phyloP scores from a whole-genome alignment of 2,797 vertebrate genomes.

The Falco peregrinus region DNA sequence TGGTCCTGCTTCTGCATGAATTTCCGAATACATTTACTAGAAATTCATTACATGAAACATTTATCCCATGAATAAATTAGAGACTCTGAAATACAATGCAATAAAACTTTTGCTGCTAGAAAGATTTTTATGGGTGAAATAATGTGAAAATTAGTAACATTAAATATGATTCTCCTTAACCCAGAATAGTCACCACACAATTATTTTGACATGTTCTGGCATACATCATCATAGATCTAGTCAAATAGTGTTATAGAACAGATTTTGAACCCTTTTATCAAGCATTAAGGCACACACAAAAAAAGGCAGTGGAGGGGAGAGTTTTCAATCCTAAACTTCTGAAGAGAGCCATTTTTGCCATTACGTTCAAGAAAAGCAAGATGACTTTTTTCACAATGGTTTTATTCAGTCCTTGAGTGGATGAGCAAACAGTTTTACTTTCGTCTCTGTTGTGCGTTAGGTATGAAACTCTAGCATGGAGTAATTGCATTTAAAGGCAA shows the following conservation, averaged over 20 bases:
- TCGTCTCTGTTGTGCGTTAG: background rate
- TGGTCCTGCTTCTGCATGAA: slow-evolving; percentile 65
- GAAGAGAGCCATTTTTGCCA: background rate
- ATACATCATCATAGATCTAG: slow-evolving; percentile 73
- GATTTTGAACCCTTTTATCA: slow-evolving; percentile 60
- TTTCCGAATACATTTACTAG: slow-evolving; percentile 79
- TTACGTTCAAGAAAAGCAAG: background rate
- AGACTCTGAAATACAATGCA: slow-evolving; percentile 75
- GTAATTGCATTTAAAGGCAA: background rate
- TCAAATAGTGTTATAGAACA: slow-evolving; percentile 63
- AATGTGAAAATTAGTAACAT: slow-evolving; percentile 82
- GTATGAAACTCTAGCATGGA: background rate
- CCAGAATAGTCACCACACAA: slow-evolving; percentile 75
- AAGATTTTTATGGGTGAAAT: slow-evolving; percentile 82
- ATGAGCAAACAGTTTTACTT: slow-evolving; percentile 1
- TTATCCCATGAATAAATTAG: slow-evolving; percentile 83
- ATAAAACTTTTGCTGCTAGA: slow-evolving; percentile 81
- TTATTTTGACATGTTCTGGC: slow-evolving; percentile 78
- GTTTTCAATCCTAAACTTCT: slow-evolving; percentile 12
- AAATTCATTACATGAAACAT: slow-evolving; percentile 84
- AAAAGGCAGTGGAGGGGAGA: slow-evolving; percentile 40
- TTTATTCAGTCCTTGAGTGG: background rate
- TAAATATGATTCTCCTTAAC: slow-evolving; percentile 80
- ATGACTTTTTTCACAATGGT: background rate
- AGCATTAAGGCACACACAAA: slow-evolving; percentile 52